Base-by-base conservation (phyloP, 2,797 vertebrate genomes). In the Bovichtus variegatus region DNA sequence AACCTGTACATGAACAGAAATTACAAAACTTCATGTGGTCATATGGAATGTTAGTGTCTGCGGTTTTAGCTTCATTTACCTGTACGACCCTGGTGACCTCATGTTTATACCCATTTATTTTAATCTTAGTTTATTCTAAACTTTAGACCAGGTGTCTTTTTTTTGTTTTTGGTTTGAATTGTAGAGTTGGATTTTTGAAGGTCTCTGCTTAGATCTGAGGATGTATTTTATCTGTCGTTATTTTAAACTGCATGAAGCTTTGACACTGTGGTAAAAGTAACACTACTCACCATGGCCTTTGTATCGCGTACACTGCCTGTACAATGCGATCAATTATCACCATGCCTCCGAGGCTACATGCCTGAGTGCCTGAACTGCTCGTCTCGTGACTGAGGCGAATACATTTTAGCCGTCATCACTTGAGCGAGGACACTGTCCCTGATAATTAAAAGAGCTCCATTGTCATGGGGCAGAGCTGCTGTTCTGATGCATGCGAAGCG, bases 361-460 rank as follows among this genome's bases (percentile, higher is more conserved):
- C 82, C 88, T 41, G 79, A 86, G 83, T 84, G 82, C 89, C 85
- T 55, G 71, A 65, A 44, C 76, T 9, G 77, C 85, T 81, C 43
- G 41, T 82, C 80, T 80, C 83, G 29, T 70, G 82, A 90, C 76
- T 5, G 73, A 38, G 29, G 43, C 21, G 4, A 83, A 43, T 69
- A 57, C 83, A 67, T 86, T 86, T 76, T 40, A 76, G 74, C 87
- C 71, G 61, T 81, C 78, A 76, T 80, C 89, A 76, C 90, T 90
- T 50, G 80, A 90, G 87, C 68, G 71, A 85, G 84, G 76, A 85
- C 78, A 18, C 84, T 50, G 79, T 77, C 77, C 66, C 27, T 4
- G 89, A 93, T 95, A 94, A 95, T 95, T 94, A 95, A 94, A 93
- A 92, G 88, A 83, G 85, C 84, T 86, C 85, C 85, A 86, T 93